phyloP scores from a whole-genome alignment of 2,888 invertebrate genomes.

The Acanthoscelides obtectus region DNA sequence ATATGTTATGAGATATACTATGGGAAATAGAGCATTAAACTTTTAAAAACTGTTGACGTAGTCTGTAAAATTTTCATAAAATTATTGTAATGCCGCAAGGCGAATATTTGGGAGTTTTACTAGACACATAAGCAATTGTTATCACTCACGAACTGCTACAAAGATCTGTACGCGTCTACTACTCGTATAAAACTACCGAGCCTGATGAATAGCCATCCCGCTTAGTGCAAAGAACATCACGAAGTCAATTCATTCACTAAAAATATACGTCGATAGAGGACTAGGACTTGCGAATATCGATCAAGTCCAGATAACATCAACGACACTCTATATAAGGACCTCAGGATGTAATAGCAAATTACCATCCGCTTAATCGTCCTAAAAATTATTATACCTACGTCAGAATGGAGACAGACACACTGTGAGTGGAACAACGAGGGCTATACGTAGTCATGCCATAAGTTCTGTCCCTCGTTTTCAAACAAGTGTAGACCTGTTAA shows the following conservation, averaged over 20 bases:
- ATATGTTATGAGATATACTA: no score
- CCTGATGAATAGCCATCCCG: background rate
- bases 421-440: background rate
- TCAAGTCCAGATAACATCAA: background rate
- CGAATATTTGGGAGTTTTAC: no score
- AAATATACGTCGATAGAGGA: background rate
- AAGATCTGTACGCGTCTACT: no score
- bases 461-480: no score
- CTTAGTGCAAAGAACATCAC: background rate
- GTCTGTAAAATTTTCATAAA: no score
- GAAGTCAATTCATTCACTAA: background rate
- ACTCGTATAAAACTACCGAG: no score
- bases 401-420: background rate
- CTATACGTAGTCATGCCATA: background rate
- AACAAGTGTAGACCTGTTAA: no score
- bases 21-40: no score
- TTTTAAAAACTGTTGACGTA: no score
- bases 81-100: no score
- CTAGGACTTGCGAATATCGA: background rate
- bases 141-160: no score
- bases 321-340: background rate
- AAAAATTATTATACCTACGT: background rate
- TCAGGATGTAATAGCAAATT: background rate
- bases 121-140: no score
- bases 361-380: background rate